Evolutionary conservation across 2,113 vertebrate species (phyloP), one percentile per base, ranked within the genome.

Genomic region (Hemiscyllium ocellatum): DNA sequence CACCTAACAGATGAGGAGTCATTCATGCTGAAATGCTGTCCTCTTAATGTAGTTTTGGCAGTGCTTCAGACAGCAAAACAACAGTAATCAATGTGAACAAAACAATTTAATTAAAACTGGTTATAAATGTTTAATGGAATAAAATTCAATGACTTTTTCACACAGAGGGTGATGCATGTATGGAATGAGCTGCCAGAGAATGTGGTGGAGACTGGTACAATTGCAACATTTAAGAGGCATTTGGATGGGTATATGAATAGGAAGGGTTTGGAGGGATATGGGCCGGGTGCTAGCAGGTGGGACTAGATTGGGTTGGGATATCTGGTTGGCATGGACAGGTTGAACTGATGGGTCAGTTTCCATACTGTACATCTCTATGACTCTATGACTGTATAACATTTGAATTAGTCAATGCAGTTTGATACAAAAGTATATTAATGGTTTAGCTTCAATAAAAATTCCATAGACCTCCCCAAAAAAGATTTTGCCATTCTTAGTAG

Each of bases 61-160:
- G 56, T 20, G 13, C 52, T 91, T 91, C 65, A 91, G 87, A 65
- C 52, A 91, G 89, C 89, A 66, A 37, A 61, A 37, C 80, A 83
- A 47, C 33, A 22, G 89, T 42, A 66, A 93, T 93, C n/a, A 22
- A 93, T 93, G 89, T 66, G 89, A n/a, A 68, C 89, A 66, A 93
- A 66, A 47, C 29, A 37, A 68, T 68, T 66, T 37, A 66, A 93
- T 93, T 68, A 93, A 91, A 93, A 68, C 37, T 66, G 89, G 56
- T n/a, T 66, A n/a, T 93, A n/a, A 19, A 93, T 93, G 33, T 37
- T 66, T 66, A 37, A n/a, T 66, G 22, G 15, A 66, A 66, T 66
- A 93, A 93, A 66, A n/a, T 66, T 7, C 17, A 37, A 6, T 47
- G 42, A 47, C 42, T 47, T 47, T 47, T 47, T 47, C 42, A 47